phyloP scores from a whole-genome alignment of 2,888 invertebrate species.

The Lasioglossum marginatum region DNA sequence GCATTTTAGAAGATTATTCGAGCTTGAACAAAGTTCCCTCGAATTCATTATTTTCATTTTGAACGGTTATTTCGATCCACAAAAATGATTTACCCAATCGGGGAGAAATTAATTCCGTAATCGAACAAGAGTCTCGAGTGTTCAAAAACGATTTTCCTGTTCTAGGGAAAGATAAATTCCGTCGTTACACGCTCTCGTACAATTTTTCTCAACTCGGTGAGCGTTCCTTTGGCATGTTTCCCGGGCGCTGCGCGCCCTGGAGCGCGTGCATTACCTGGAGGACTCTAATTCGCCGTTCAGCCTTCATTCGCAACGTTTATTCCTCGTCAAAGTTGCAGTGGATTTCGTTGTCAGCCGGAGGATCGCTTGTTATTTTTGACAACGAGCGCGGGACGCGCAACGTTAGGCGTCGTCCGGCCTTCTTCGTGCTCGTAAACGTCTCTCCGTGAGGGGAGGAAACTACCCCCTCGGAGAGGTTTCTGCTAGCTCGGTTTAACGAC shows the following conservation, averaged over 20 bases:
- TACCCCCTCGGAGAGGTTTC: neutral
- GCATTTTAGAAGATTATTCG: neutral
- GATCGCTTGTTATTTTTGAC: conserved; percentile 20
- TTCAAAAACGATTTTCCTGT: neutral
- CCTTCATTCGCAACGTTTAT: neutral
- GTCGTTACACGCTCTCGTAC: neutral
- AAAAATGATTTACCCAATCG: neutral
- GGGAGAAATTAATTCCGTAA: neutral
- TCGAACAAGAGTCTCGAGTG: neutral
- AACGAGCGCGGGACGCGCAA: neutral
- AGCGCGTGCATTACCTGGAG: neutral
- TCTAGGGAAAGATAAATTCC: neutral
- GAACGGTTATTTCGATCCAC: too few species aligned
- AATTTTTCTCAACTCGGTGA: neutral
- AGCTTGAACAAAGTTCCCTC: neutral
- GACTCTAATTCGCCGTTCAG: neutral
- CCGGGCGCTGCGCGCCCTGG: neutral
- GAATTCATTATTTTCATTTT: neutral
- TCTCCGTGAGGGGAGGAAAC: neutral
- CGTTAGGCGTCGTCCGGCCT: conserved; percentile 9
- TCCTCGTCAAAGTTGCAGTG: neutral
- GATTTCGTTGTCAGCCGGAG: neutral
- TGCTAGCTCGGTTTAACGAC: neutral
- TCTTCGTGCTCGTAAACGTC: conserved; percentile 14
- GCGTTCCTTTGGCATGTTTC: neutral